A percentile compares a stretch with the other conserved stretches of the same genome.
phyloP scores from a whole-genome alignment of 2,888 invertebrate genomes.

The Elysia crispata region DNA sequence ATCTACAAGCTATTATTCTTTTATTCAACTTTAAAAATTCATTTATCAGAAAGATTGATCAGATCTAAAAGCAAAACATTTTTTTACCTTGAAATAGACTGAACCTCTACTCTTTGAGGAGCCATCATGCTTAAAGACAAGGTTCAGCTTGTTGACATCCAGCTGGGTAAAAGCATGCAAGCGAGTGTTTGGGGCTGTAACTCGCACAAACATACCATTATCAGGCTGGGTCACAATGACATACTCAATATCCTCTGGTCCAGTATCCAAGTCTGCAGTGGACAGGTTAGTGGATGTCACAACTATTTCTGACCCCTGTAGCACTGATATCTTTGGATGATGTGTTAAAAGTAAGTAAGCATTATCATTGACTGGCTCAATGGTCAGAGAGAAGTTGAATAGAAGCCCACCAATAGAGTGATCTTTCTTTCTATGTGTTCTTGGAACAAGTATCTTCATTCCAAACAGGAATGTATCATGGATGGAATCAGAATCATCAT shows the following conservation, averaged over 20 bases:
- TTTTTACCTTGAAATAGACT: constrained; percentile 71
- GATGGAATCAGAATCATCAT: constrained; percentile 91
- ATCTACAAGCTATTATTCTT: no score
- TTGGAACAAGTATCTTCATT: constrained; percentile 57
- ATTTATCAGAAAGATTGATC: no score
- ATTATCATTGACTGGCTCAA: constrained; percentile 94
- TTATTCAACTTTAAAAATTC: no score
- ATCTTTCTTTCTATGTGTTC: constrained; percentile 1
- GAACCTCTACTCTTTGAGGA: constrained; percentile 65
- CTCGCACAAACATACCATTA: constrained; percentile 83
- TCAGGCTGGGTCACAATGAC: constrained; percentile 86
- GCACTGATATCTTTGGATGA: constrained; percentile 85
- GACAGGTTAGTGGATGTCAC: constrained; percentile 79
- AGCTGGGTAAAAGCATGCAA: constrained; percentile 91
- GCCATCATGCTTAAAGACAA: constrained; percentile 75
- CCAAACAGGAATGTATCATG: constrained; percentile 82
- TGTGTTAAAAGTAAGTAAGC: constrained; percentile 89
- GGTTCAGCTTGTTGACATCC: constrained; percentile 86
- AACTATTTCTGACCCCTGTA: constrained; percentile 43
- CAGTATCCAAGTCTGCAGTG: constrained; percentile 92
- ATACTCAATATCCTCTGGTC: constrained; percentile 88
- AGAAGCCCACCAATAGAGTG: constrained; percentile 33
- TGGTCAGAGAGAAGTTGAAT: constrained; percentile 85
- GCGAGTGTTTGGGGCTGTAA: constrained; percentile 84
- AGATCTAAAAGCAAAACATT: no score